Base-by-base conservation (phyloP, 2,888 invertebrate genomes). In the Plebejus anna region DNA sequence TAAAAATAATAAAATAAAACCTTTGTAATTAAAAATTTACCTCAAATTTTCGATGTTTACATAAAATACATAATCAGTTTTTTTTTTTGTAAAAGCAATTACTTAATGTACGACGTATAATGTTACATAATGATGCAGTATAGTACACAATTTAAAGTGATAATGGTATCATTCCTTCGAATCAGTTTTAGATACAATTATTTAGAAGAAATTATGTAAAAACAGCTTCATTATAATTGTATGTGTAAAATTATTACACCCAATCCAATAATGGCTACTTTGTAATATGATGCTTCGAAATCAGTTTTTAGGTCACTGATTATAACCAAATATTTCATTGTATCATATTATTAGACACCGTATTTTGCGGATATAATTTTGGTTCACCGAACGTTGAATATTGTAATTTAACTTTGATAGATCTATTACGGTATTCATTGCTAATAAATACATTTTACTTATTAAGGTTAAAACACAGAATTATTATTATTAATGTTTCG, bases 311-410 rank as follows among this genome's bases (percentile, higher is more conserved):
- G 61, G 47, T 66, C 42, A 66, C 16, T 66, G 22, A 59, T 55
- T 55, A 55, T 72, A 72, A 72, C 59, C 32, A 36, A 55, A 72
- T 28, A 73, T 73, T 59, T 66, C 47, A 36, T 13, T 57, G 75
- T 57, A 70, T 76, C 11, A 73, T 70, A 66, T 70, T 70, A 42
- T 70, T 70, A 55, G 38, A n/a, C n/a, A 4, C 28, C n/a, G 22
- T 4, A 51, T 72, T 22, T 47, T 51, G 72, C 51, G 72, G 51
- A 4, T 51, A 36, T 66, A 66, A 66, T 66, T 66, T 32, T 66
- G 36, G 32, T 66, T 32, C 32, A 32, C 66, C 13, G 66, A 13
- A 66, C 32, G 7, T 4, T 42, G 38, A 47, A 28, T 28, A 47
- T 72, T 28, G 11, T 22, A 55, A 73, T 73, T 22, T 55, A 16